These are phyloP conservation scores for Drosophila emarginata DNA, from an alignment of 2,888 invertebrate genomes.

Conservation along the genomic window DNA sequence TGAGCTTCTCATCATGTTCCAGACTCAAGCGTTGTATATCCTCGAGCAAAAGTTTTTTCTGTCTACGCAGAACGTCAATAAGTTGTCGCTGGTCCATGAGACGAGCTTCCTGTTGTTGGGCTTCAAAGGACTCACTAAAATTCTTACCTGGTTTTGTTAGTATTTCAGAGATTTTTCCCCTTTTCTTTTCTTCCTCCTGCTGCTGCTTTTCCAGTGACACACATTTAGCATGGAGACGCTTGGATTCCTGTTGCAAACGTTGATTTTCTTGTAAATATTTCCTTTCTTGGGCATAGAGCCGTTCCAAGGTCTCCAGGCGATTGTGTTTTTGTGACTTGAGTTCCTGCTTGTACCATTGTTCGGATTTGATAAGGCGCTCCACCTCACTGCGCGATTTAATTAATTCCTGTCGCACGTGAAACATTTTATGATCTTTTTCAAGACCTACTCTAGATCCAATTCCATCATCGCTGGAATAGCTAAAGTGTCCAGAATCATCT, in stretches of 20 bases:
- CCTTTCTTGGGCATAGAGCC: slow-evolving; percentile 80
- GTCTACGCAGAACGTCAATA: slow-evolving; percentile 78
- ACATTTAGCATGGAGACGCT: slow-evolving; percentile 71
- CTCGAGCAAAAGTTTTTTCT: slow-evolving; percentile 74
- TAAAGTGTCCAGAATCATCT: slow-evolving; percentile 71
- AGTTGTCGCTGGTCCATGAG: slow-evolving; percentile 77
- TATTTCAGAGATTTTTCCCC: not conserved
- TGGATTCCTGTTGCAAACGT: slow-evolving; percentile 76
- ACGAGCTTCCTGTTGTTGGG: slow-evolving; percentile 68
- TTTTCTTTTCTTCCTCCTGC: not conserved
- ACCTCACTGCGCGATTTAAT: slow-evolving; percentile 78
- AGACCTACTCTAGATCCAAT: slow-evolving; percentile 37
- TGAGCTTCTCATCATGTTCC: slow-evolving; percentile 73
- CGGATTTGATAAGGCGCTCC: slow-evolving; percentile 79
- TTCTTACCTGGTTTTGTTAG: not conserved
- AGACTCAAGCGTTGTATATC: slow-evolving; percentile 72
- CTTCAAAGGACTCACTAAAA: slow-evolving; percentile 58
- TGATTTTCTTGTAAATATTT: slow-evolving; percentile 81
- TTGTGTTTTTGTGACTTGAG: slow-evolving; percentile 76
- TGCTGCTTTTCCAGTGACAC: slow-evolving; percentile 67
- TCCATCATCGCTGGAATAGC: slow-evolving; percentile 58
- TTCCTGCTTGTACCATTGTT: slow-evolving; percentile 81
- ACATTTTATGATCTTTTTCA: slow-evolving; percentile 59
- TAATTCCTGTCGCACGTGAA: slow-evolving; percentile 72
- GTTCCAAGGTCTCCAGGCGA: slow-evolving; percentile 79